Conservation (phyloP, 92 coral and sea anemone species). For the Porites divaricata region DNA sequence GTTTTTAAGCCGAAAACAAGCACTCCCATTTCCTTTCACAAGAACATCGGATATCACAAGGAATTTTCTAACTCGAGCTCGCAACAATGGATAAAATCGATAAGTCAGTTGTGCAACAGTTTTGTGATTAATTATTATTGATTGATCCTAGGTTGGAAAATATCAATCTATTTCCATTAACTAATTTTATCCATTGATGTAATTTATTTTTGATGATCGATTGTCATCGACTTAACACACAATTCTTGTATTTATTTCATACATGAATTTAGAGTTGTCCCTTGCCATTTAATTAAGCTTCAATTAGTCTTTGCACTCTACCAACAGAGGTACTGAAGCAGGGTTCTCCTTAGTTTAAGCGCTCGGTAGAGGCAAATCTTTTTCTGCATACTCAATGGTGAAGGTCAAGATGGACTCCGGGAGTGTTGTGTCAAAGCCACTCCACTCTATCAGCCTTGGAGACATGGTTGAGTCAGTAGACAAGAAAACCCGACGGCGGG, state of each 20-base stretch:
- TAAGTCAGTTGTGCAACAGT: background rate
- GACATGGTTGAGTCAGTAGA: conserved; percentile 56
- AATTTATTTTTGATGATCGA: background rate
- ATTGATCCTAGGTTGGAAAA: background rate
- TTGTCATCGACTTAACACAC: background rate
- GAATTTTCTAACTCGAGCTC: background rate
- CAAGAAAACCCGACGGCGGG: conserved; percentile 43
- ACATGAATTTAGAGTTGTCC: too few species aligned
- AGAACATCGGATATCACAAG: too few species aligned
- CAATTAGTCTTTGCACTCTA: background rate
- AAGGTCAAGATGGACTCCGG: conserved; percentile 17
- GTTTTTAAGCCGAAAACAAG: too few species aligned
- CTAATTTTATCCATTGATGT: background rate
- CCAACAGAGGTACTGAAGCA: too few species aligned
- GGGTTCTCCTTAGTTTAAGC: background rate
- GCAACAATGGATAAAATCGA: background rate
- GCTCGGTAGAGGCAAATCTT: conserved; percentile 15
- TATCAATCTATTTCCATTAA: background rate
- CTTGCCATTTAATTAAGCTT: too few species aligned
- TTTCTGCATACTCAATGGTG: conserved; percentile 24
- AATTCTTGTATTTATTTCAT: background rate
- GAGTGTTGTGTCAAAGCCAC: conserved; percentile 24
- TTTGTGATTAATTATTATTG: background rate
- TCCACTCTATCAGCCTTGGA: conserved; percentile 43
- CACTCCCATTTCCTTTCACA: too few species aligned